A percentile compares a stretch with the other conserved stretches of the same genome.
Evolutionary conservation across 2,797 vertebrate species (phyloP).

Genomic region (Loris lydekkerianus): DNA sequence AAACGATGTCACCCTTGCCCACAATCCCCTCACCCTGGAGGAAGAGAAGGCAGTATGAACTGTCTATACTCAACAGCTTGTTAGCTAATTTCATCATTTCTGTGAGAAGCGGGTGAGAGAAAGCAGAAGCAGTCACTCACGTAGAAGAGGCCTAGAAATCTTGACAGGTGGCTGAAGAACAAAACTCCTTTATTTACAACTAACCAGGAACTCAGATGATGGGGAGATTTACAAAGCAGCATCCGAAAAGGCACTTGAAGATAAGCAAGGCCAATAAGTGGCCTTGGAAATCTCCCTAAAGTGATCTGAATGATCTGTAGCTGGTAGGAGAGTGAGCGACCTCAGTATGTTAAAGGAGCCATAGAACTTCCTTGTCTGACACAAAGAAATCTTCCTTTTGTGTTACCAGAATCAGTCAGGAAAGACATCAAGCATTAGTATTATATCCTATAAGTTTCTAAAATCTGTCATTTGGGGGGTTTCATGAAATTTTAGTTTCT

Average conservation of each 20-base stretch:
- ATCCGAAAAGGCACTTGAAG: not conserved
- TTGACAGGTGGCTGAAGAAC: constrained; percentile 63
- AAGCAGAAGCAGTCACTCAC: constrained; percentile 59
- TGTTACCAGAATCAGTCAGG: not conserved
- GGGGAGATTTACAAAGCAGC: constrained; percentile 47
- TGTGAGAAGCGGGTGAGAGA: not conserved
- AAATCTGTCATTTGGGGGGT: not conserved
- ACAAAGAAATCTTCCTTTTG: not conserved
- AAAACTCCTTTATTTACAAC: constrained; percentile 67
- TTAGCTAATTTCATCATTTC: constrained; percentile 75
- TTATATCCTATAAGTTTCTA: not conserved
- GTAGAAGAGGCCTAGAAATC: constrained; percentile 51
- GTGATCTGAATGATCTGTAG: not conserved
- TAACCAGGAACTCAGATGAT: constrained; percentile 53
- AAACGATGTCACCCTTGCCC: constrained; percentile 19
- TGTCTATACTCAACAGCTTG: constrained; percentile 61
- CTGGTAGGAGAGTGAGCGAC: not conserved
- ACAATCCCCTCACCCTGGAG: not conserved
- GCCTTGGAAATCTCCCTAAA: not conserved
- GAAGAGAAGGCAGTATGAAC: constrained; percentile 38
- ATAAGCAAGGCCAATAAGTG: not conserved
- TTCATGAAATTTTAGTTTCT: constrained; percentile 11
- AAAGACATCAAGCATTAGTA: not conserved
- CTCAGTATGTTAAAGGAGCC: not conserved
- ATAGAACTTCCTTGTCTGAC: not conserved